phyloP scores from a whole-genome alignment of 2,888 invertebrate species.

The Tenthredo distinguenda region DNA sequence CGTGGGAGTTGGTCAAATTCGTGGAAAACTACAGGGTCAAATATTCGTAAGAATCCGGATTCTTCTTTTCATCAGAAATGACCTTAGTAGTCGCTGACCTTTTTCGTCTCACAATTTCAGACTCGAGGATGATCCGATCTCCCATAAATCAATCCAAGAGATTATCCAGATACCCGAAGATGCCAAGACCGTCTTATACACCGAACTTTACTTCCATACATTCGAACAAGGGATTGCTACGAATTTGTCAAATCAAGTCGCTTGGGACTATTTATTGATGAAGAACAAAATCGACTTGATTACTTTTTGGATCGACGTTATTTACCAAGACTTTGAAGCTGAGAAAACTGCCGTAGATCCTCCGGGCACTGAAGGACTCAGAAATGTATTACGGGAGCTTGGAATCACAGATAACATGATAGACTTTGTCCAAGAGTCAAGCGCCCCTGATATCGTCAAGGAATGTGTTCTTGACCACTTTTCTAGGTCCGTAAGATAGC shows the following conservation, averaged over 20 bases:
- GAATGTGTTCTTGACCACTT: conserved; percentile 83
- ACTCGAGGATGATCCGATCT: conserved; percentile 68
- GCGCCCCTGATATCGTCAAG: conserved; percentile 80
- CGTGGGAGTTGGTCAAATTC: conserved; percentile 77
- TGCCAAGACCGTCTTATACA: conserved; percentile 67
- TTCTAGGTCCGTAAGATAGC: conserved; percentile 58
- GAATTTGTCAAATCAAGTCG: conserved; percentile 72
- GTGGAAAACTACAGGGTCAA: conserved; percentile 69
- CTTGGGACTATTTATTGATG: conserved; percentile 83
- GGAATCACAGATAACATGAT: conserved; percentile 82
- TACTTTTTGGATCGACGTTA: conserved; percentile 82
- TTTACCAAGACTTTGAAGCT: conserved; percentile 79
- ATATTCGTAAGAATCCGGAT: conserved; percentile 62
- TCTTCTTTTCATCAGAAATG: conserved; percentile 3
- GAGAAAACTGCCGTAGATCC: conserved; percentile 76
- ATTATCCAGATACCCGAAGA: conserved; percentile 68
- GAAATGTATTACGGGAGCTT: conserved; percentile 80
- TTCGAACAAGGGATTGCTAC: conserved; percentile 69
- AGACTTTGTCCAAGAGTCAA: conserved; percentile 78
- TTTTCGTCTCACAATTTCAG: conserved; percentile 58
- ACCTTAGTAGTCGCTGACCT: not conserved
- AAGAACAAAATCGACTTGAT: conserved; percentile 82
- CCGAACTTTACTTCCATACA: conserved; percentile 75
- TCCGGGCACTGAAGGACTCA: conserved; percentile 76
- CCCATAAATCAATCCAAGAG: conserved; percentile 73